Evolutionary conservation across 2,888 invertebrate genomes (phyloP).

Genomic region (Melipona bicolor): DNA sequence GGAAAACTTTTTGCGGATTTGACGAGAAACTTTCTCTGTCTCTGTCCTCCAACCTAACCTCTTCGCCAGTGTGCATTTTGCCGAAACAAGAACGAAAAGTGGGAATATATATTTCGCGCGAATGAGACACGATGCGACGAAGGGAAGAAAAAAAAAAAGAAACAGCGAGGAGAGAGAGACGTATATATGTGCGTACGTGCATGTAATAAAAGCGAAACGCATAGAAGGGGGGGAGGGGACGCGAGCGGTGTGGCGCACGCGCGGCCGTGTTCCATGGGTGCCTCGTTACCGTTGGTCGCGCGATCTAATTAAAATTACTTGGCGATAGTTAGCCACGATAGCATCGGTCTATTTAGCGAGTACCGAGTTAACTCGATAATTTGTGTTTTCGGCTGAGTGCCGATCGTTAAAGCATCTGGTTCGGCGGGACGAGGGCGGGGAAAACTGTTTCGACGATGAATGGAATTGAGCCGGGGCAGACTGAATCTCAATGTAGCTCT

Average conservation of each 20-base stretch:
- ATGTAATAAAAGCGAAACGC: constrained; percentile 56
- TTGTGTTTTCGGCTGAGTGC: constrained; percentile 70
- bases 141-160: not conserved
- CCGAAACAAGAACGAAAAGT: too few species aligned
- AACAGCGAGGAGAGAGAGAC: not conserved
- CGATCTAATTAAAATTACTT: constrained; percentile 71
- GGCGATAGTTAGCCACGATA: constrained; percentile 58
- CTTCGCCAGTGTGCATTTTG: too few species aligned
- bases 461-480: constrained; percentile 71
- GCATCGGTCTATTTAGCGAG: constrained; percentile 58
- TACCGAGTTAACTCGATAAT: constrained; percentile 71
- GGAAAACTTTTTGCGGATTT: too few species aligned
- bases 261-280: not conserved
- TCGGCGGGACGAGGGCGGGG: not conserved
- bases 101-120: too few species aligned
- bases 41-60: too few species aligned
- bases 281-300: constrained; percentile 42
- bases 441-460: constrained; percentile 73
- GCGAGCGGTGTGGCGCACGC: not conserved
- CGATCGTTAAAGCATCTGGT: constrained; percentile 73
- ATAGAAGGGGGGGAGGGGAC: not conserved
- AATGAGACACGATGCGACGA: too few species aligned
- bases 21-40: too few species aligned
- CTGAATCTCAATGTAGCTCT: constrained; percentile 72
- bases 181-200: not conserved